Conservation (phyloP, 2,797 vertebrate species). For the Myotis vivesi region DNA sequence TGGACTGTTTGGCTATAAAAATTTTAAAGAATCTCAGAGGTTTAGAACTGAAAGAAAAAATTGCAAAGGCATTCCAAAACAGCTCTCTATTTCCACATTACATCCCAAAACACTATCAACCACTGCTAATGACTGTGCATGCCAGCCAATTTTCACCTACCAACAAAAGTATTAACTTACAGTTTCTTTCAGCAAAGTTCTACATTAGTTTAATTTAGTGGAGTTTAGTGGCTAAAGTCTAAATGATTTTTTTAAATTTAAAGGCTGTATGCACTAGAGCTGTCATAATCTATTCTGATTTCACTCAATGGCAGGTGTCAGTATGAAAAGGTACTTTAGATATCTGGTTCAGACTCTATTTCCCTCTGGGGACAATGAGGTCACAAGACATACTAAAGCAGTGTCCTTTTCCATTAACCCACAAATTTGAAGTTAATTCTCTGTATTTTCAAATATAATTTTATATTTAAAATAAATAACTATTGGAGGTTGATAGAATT, state of each 20-base stretch:
- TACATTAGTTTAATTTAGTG: slow-evolving; percentile 14
- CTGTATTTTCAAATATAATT: neutral
- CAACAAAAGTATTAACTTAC: slow-evolving; percentile 10
- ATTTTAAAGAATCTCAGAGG: slow-evolving; percentile 60
- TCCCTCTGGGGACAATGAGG: neutral
- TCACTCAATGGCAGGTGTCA: neutral
- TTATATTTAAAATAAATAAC: slow-evolving; percentile 29
- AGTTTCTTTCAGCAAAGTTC: neutral
- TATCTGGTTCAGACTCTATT: neutral
- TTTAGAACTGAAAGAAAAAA: slow-evolving; percentile 59
- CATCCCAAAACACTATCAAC: slow-evolving; percentile 41
- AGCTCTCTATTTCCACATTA: slow-evolving; percentile 42
- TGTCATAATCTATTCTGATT: neutral
- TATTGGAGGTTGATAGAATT: neutral
- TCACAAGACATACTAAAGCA: neutral
- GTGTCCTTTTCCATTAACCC: neutral
- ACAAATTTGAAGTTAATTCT: slow-evolving; percentile 6
- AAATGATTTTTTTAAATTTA: neutral
- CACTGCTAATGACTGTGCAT: slow-evolving; percentile 14
- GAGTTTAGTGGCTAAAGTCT: neutral
- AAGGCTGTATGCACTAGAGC: neutral
- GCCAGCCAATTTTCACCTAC: slow-evolving; percentile 5
- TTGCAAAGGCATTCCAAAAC: slow-evolving; percentile 60
- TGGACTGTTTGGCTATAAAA: slow-evolving; percentile 42
- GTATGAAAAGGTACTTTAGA: neutral